phyloP scores from a whole-genome alignment of 2,888 invertebrate species.

The Pecten maximus region DNA sequence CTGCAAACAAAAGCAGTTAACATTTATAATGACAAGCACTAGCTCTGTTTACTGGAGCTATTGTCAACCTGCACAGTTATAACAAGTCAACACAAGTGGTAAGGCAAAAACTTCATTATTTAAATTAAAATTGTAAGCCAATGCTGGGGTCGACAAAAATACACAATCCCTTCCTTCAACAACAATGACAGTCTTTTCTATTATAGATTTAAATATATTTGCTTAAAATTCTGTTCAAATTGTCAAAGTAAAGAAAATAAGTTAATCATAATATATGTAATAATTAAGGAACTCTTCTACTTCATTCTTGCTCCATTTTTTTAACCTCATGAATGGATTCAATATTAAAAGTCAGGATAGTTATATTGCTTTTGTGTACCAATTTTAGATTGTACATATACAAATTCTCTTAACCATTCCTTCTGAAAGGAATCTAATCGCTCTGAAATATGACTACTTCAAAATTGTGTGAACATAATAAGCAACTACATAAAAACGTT shows the following conservation, averaged over 20 bases:
- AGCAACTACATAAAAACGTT: no score
- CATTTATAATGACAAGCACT: background rate
- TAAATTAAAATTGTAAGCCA: background rate
- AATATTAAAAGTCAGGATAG: background rate
- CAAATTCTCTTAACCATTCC: no score
- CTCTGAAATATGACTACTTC: no score
- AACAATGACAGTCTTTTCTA: background rate
- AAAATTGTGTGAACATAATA: no score
- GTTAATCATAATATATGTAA: background rate
- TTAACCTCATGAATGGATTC: background rate
- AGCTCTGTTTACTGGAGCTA: background rate
- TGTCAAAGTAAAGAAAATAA: background rate
- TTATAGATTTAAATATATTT: background rate
- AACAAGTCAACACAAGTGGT: background rate
- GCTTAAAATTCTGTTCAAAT: background rate
- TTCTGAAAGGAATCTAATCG: no score
- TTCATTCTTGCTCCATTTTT: background rate
- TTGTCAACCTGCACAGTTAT: background rate
- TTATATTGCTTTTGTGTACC: no score
- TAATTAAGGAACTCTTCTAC: background rate
- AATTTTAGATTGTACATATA: no score
- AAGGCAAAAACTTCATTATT: background rate
- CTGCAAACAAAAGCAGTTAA: constrained; percentile 11
- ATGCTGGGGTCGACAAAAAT: background rate
- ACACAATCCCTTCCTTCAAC: background rate